These are phyloP conservation scores for Chionomys nivalis DNA, from an alignment of 2,113 vertebrate species.

Conservation along the genomic window DNA sequence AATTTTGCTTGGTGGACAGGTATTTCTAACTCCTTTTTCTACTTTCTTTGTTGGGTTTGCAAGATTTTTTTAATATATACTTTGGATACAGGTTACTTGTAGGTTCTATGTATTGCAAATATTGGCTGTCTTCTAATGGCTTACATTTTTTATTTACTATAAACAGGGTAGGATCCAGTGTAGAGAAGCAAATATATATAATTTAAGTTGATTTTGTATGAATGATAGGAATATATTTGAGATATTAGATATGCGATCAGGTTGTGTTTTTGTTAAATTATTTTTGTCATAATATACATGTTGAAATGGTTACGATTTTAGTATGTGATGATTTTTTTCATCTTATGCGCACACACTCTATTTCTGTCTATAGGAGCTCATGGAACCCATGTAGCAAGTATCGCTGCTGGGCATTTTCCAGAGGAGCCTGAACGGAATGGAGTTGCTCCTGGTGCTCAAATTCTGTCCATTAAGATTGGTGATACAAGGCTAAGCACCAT, in stretches of 20 bases:
- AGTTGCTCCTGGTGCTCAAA: constrained; percentile 96
- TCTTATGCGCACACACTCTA: neutral
- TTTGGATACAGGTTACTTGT: neutral
- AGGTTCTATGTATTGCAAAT: neutral
- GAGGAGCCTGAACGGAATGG: constrained; percentile 97
- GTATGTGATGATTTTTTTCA: neutral
- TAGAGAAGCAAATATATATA: neutral
- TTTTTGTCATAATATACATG: neutral
- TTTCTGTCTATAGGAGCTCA: constrained; percentile 91
- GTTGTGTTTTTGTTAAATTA: neutral
- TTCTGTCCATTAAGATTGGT: constrained; percentile 97
- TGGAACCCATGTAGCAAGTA: constrained; percentile 98
- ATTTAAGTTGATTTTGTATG: constrained; percentile 37
- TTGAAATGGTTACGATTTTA: neutral
- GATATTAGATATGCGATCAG: neutral
- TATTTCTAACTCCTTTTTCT: neutral
- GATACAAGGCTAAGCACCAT: constrained; percentile 98
- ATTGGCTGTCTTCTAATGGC: neutral
- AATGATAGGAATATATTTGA: neutral
- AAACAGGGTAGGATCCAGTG: neutral
- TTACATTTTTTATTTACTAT: neutral
- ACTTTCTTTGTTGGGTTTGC: neutral
- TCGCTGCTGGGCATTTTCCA: constrained; percentile 97
- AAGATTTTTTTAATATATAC: neutral
- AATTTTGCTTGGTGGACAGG: neutral